A percentile compares a stretch with the other conserved stretches of the same genome.
These are phyloP conservation scores for Limnodromus scolopaceus DNA, from an alignment of 2,797 vertebrate genomes.

Conservation along the genomic window DNA sequence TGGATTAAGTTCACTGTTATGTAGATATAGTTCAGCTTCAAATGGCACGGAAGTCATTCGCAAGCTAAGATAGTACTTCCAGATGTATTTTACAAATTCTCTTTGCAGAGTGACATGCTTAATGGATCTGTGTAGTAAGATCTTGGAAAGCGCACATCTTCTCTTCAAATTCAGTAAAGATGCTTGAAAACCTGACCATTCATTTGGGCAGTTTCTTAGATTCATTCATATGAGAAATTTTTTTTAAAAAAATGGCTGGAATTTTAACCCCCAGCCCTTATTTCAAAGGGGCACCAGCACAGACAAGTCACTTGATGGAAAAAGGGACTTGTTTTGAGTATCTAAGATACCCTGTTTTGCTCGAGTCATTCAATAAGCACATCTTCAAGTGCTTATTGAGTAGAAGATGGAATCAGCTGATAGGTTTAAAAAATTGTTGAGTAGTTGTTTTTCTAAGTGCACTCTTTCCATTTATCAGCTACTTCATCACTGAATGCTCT, in stretches of 20 bases:
- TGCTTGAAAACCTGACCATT: background rate
- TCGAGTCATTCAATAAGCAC: background rate
- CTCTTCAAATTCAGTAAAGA: background rate
- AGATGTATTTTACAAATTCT: background rate
- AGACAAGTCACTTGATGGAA: background rate
- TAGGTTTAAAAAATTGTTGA: background rate
- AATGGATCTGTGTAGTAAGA: background rate
- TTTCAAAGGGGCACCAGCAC: background rate
- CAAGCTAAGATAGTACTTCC: background rate
- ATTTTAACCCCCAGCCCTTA: background rate
- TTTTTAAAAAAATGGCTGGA: background rate
- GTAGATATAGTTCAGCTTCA: background rate
- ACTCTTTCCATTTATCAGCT: background rate
- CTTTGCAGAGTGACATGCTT: background rate
- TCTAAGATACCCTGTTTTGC: background rate
- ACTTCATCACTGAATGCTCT: background rate
- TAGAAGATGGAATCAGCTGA: background rate
- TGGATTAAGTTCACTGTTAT: background rate
- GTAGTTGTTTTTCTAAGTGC: background rate
- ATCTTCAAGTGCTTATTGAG: background rate
- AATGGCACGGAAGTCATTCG: background rate
- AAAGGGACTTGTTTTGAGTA: background rate
- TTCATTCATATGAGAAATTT: background rate
- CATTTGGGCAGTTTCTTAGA: background rate
- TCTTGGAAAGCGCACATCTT: background rate